Base-by-base conservation (phyloP, 2,797 vertebrate genomes). In the Alauda arvensis region DNA sequence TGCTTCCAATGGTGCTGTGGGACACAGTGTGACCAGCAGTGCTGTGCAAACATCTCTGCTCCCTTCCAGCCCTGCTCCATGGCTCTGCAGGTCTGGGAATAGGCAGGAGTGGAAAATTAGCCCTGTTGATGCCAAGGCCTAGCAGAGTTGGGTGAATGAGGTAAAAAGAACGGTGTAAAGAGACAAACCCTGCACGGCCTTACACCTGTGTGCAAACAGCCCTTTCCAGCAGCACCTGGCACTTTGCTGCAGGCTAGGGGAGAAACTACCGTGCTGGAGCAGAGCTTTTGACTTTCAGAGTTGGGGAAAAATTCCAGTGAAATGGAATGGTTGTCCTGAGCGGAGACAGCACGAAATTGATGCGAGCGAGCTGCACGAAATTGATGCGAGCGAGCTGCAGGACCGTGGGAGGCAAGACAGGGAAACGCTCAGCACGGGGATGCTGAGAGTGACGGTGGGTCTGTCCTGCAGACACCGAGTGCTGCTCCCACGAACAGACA, bases 361-460 rank as follows among this genome's bases (percentile, higher is more conserved):
- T 4, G 49, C 6, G 37, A 46, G 39, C 6, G 33, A 55, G 17
- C 7, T 4, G 17, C 23, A 4, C 14, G 18, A n/a, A 52, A 68
- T 0, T 20, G 34, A 23, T 4, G 49, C 6, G 37, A 46, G 39
- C 6, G 33, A 55, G 17, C 7, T 4, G 17, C 23, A 4, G 37
- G 43, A 62, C 42, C 4, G 5, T 31, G 74, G 79, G 79, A 85
- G 51, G 34, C 61, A 10, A 37, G 34, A 26, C 51, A 40, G 26
- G 31, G 63, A 42, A 51, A 29, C 0, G 4, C 48, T 25, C 2
- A 1, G 70, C 18, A 3, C 0, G 2, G 42, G 42, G 71, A n/a
- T 77, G 80, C 75, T 2, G 61, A 18, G 57, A 9, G 65, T 29
- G 75, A 28, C 3, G 25, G 34, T 39, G 70, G 63, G 60, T 62